Evolutionary conservation across 2,797 vertebrate species (phyloP), one percentile per base, ranked within the genome.

Genomic region (Antennarius maculatus): DNA sequence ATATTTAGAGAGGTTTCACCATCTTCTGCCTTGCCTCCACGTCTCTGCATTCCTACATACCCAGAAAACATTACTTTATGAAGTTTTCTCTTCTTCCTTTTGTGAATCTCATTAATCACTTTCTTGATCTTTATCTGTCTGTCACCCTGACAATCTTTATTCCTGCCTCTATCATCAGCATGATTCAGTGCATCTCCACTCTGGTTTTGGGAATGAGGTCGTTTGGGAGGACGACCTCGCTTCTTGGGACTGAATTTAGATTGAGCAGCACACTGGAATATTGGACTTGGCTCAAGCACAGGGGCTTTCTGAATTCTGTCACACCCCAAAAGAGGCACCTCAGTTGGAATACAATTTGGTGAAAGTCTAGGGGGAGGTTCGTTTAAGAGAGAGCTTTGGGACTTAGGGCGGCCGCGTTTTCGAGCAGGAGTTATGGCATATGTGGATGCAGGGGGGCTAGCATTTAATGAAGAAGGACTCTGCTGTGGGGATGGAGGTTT

Each of bases 61-160:
- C 93, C 77, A 70, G 94, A 65, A 88, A 95, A 89, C 74, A 97
- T 94, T 70, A 95, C 95, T 81, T 95, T 97, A 65, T 98, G 88
- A 51, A 99, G 93, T 60, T 96, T 95, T 88, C 95, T 97, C 80
- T 96, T 93, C 85, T 97, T 98, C 92, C 97, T 96, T 84, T 95
- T 99, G 91, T 98, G 99, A 91, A 99, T 98, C 86, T 98, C 97
- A 10, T 94, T 93, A 60, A 99, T 97, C 83, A 99, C 94, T 61
- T 94, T 96, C 88, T 95, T 96, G 94, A 99, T 96, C 82, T 98
- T 92, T 60, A 98, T 88, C 88, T 97, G 95, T 71, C 96, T 95
- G 14, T 94, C 97, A 73, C 91, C 95, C 86, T 76, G 76, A 59
- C 88, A 76, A 74, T 88, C 77, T 73, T 81, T 74, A 46, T 65